Conservation (phyloP, 2,888 invertebrate genomes). For the Nezara viridula region DNA sequence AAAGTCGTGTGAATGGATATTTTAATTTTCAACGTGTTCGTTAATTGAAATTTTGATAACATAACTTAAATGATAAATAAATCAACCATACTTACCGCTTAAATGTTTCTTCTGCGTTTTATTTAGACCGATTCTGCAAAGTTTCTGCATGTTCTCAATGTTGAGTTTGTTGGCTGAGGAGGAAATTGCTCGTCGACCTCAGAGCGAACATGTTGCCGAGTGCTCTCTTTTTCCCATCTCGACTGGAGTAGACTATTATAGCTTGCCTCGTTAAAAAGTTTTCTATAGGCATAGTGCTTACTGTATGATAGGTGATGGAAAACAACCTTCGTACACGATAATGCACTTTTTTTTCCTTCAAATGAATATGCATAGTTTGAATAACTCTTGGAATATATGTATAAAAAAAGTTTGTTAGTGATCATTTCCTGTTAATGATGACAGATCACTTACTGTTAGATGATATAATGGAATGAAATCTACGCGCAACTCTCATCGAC, state of each 20-base stretch:
- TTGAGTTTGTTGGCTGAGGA: background rate
- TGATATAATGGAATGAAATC: background rate
- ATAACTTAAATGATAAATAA: too few relatives aligned
- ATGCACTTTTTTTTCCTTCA: background rate
- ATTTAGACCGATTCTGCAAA: too few relatives aligned
- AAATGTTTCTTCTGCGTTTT: too few relatives aligned
- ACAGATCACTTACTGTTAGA: background rate
- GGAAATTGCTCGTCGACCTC: background rate
- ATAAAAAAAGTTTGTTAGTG: background rate
- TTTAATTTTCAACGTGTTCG: too few relatives aligned
- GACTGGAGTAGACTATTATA: background rate
- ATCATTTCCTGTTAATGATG: background rate
- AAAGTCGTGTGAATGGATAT: too few relatives aligned
- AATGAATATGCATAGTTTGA: background rate
- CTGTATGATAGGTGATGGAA: background rate
- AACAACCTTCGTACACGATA: background rate
- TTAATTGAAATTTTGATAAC: too few relatives aligned
- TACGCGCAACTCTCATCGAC: background rate
- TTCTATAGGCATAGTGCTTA: background rate
- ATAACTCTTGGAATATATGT: background rate
- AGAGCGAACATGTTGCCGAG: background rate
- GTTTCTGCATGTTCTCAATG: background rate
- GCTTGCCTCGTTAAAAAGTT: slow-evolving; percentile 24
- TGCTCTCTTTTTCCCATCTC: background rate
- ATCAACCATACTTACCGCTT: background rate